Evolutionary conservation across 2,113 vertebrate species (phyloP), one percentile per base, ranked within the genome.

Genomic region (Ammodytes dubius): DNA sequence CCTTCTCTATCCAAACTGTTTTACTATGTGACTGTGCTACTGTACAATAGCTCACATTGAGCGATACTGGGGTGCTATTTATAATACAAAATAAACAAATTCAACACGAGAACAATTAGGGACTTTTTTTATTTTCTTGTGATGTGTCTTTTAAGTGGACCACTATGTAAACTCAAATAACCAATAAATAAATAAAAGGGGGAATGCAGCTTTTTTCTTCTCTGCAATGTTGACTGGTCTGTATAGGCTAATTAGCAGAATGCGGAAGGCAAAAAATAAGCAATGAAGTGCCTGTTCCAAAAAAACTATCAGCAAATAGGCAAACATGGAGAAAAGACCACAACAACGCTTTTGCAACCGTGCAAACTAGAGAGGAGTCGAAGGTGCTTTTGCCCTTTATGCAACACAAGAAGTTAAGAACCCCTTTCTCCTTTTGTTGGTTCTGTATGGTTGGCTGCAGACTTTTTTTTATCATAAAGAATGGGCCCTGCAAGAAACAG

Each of bases 71-170:
- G 19, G 52, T 35, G 50, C 58, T 69, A 7, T 79, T 82, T 71
- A 63, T 19, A 39, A 27, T 40, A 49, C 45, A 43, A n/a, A 46
- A 63, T 17, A 52, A 54, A 70, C 45, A 49, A 17, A 49, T 39
- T 66, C 47, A 66, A 42, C 47, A 45, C 10, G 0, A 37, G 45
- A 15, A 6, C 13, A 73, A 74, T 45, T 7, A 43, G 27, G 11
- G 70, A 45, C 12, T 6, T 47, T 81, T 4, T 6, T 47, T 81
- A 3, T 70, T 63, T 73, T 59, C 42, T 14, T 70, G 47, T 70
- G 63, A 70, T 56, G 42, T 53, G 50, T 45, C 75, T 83, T 84
- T 66, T 5, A 75, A 79, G 67, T 73, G 68, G 65, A 73, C 77
- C 85, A 52, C 82, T 82, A 53, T 39, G 39, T 75, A 19, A 77